Percentiles rank a stretch among this genome's conserved stretches.
phyloP scores from a whole-genome alignment of 64 coral and sea anemone genomes.

The Dendrophyllia cribrosa region DNA sequence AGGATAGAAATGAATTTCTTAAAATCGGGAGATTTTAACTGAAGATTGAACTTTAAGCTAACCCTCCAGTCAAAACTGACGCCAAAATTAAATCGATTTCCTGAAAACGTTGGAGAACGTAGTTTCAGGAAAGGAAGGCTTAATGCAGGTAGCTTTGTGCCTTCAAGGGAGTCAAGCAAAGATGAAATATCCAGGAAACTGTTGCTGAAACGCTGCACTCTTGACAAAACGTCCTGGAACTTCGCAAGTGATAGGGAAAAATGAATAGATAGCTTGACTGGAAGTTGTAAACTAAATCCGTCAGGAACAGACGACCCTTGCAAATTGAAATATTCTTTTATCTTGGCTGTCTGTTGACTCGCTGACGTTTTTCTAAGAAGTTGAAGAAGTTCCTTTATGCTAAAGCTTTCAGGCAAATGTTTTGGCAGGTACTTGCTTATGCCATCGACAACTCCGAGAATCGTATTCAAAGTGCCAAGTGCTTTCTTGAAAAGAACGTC shows the following conservation, averaged over 20 bases:
- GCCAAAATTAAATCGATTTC: conserved; percentile 71
- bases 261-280: conserved; percentile 74
- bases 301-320: conserved; percentile 67
- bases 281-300: conserved; percentile 75
- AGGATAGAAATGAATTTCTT: conserved; percentile 56
- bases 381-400: conserved; percentile 72
- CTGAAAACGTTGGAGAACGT: background rate
- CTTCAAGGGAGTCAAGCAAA: conserved; percentile 63
- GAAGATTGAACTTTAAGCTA: conserved; percentile 78
- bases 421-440: conserved; percentile 75
- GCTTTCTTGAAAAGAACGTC: conserved; percentile 69
- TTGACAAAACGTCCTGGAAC: conserved; percentile 59
- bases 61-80: conserved; percentile 91
- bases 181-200: conserved; percentile 86
- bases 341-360: conserved; percentile 64
- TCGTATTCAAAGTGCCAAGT: conserved; percentile 63
- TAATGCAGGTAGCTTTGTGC: conserved; percentile 62
- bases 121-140: conserved; percentile 40
- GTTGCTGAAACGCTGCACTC: conserved; percentile 73
- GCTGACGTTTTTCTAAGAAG: conserved; percentile 53
- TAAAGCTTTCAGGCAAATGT: conserved; percentile 63
- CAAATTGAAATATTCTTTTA: conserved; percentile 80
- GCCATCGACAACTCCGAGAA: conserved; percentile 52
- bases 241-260: conserved; percentile 82
- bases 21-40: conserved; percentile 75